Percentiles rank a stretch among this genome's conserved stretches.
These are phyloP conservation scores for Berghia stephanieae DNA, from an alignment of 1,140 invertebrate species.

Conservation along the genomic window DNA sequence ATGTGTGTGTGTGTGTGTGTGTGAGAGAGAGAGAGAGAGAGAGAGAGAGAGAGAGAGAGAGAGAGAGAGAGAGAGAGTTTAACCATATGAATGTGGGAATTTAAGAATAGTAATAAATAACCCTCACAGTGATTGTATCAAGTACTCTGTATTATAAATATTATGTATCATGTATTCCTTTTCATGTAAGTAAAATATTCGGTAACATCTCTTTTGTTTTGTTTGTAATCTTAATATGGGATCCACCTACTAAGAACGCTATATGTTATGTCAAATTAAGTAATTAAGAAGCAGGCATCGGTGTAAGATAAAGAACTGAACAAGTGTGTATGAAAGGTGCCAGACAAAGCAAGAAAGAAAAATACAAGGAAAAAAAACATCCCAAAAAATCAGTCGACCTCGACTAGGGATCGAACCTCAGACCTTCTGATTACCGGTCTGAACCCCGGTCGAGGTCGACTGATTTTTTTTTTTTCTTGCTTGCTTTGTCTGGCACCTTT, in stretches of 20 bases:
- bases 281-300: too few relatives aligned
- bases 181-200: background rate
- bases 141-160: background rate
- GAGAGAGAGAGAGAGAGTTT: background rate
- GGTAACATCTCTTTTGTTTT: background rate
- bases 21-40: background rate
- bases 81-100: background rate
- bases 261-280: too few relatives aligned
- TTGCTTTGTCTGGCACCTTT: too few relatives aligned
- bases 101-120: background rate
- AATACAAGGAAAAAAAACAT: too few relatives aligned
- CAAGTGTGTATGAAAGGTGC: too few relatives aligned
- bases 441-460: too few relatives aligned
- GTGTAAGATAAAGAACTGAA: too few relatives aligned
- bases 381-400: too few relatives aligned
- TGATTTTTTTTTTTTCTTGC: too few relatives aligned
- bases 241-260: background rate
- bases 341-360: too few relatives aligned
- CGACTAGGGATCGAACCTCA: too few relatives aligned
- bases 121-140: background rate
- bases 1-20: background rate
- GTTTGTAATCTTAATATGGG: background rate
- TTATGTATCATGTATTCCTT: background rate
- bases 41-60: background rate
- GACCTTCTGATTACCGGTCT: too few relatives aligned